Evolutionary conservation across 2,888 invertebrate species (phyloP).

Genomic region (Trisateles emortualis): DNA sequence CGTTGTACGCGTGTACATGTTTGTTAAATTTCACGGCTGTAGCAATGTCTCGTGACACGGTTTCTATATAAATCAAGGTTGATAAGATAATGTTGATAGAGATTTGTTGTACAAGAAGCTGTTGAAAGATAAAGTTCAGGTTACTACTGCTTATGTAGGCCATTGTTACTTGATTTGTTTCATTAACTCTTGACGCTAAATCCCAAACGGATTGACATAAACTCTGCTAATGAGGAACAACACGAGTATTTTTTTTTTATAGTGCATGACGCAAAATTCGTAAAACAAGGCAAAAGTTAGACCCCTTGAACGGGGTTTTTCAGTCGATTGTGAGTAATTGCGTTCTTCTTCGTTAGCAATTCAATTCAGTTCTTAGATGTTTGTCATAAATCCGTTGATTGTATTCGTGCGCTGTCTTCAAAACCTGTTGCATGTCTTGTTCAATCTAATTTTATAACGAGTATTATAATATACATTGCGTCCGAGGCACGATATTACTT

Average conservation of each 20-base stretch:
- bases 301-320: too few relatives aligned
- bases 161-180: neutral
- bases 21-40: slow-evolving; percentile 23
- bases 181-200: neutral
- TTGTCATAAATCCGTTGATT: too few relatives aligned
- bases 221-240: too few relatives aligned
- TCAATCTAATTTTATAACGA: slow-evolving; percentile 31
- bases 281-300: too few relatives aligned
- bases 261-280: too few relatives aligned
- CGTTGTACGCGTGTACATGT: neutral
- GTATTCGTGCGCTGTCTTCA: neutral
- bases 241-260: too few relatives aligned
- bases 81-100: slow-evolving; percentile 68
- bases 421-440: slow-evolving; percentile 28
- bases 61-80: slow-evolving; percentile 72
- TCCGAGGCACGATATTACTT: neutral
- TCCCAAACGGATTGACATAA: too few relatives aligned
- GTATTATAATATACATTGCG: slow-evolving; percentile 15
- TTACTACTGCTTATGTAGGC: slow-evolving; percentile 12
- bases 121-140: slow-evolving; percentile 44
- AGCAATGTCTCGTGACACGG: slow-evolving; percentile 56
- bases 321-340: too few relatives aligned
- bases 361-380: too few relatives aligned
- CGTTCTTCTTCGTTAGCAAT: too few relatives aligned
- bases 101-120: slow-evolving; percentile 56